Evolutionary conservation across 2,888 invertebrate genomes (phyloP), one percentile per base, ranked within the genome.

Genomic region (Tachystola acroxantha): DNA sequence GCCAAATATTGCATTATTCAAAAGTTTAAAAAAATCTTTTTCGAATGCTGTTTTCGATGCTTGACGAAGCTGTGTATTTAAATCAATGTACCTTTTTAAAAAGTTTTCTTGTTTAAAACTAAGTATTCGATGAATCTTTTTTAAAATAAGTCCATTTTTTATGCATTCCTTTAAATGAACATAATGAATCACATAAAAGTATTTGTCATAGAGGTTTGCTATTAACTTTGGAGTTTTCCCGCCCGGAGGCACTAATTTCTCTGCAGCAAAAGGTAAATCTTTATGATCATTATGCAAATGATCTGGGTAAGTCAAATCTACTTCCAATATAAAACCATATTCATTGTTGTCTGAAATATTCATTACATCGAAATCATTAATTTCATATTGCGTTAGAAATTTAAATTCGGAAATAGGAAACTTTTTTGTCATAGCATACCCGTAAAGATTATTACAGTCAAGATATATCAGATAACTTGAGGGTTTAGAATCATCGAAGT

Each of bases 111-210:
- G 7, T 55, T 34, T 39, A 63, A 58, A 64, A 36, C 52, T 50
- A 59, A 63, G 19, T 13, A 41, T 32, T 42, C 19, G 12, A 39
- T 19, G 3, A 46, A n/a, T n/a, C n/a, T n/a, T n/a, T n/a, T n/a
- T n/a, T n/a, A n/a, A n/a, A n/a, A n/a, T n/a, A n/a, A n/a, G 27
- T 0, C 66, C 68, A 14, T 58, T 32, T 14, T 50, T 32, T 3
- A 71, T 22, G 41, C 48, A 50, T 36, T 61, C 47, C 27, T 57
- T 46, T 7, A 62, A 41, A 38, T 47, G 50, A 13, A 48, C 36
- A 14, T 57, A 62, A 40, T 68, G 61, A 10, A 62, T 53, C 1
- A 63, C 37, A 37, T 62, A 63, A 7, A 53, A 45, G 13, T 20
- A 10, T 43, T 62, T 64, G 31, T 53, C 28, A 10, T 48, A 37